phyloP scores from a whole-genome alignment of 1,140 invertebrate genomes.

The Manduca sexta region DNA sequence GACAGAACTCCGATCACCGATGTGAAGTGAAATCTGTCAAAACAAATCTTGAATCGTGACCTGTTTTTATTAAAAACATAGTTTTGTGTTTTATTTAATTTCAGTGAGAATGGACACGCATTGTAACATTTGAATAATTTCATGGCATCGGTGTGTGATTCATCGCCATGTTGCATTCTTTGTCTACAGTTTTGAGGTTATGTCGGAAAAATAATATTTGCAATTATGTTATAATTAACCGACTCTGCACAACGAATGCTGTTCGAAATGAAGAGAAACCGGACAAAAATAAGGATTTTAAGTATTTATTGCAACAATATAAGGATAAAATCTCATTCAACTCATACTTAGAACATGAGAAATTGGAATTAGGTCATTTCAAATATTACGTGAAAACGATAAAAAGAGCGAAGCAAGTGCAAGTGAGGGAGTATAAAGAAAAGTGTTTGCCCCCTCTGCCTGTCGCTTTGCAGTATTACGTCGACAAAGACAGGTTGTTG shows the following conservation, averaged over 20 bases:
- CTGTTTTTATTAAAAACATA: too few relatives aligned
- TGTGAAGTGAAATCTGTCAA: too few relatives aligned
- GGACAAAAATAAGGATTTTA: conserved; percentile 32
- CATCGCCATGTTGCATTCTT: conserved; percentile 15
- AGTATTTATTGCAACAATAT: conserved; percentile 33
- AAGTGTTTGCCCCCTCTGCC: conserved; percentile 47
- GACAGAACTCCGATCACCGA: too few relatives aligned
- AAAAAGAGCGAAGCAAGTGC: conserved; percentile 36
- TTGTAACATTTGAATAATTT: background rate
- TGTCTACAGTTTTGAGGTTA: conserved; percentile 35
- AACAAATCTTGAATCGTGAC: too few relatives aligned
- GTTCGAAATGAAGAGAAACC: conserved; percentile 14
- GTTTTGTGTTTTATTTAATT: too few relatives aligned
- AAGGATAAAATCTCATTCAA: conserved; percentile 52
- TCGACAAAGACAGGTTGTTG: conserved; percentile 43
- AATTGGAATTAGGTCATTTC: conserved; percentile 56
- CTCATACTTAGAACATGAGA: conserved; percentile 52
- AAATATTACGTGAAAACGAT: conserved; percentile 58
- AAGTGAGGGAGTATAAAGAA: conserved; percentile 25
- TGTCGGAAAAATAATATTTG: conserved; percentile 20
- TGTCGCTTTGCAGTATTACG: conserved; percentile 49
- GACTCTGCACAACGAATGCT: conserved; percentile 17
- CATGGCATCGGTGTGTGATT: background rate
- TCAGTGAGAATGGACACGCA: background rate
- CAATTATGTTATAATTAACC: conserved; percentile 26